phyloP scores from a whole-genome alignment of 2,888 invertebrate species.

The Hemaris fuciformis region DNA sequence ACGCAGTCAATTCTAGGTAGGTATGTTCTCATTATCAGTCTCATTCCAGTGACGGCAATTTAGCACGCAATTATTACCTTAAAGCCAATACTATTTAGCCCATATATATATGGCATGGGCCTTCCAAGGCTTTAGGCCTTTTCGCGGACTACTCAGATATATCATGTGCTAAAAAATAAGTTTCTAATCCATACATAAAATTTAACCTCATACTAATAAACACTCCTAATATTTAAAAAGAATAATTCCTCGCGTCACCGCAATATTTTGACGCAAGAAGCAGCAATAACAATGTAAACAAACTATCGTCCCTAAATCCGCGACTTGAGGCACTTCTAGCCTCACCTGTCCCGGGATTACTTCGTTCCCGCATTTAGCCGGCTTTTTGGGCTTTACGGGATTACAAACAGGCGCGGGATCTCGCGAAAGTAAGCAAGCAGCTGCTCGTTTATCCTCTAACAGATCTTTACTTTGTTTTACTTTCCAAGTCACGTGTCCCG shows the following conservation, averaged over 20 bases:
- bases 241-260: background rate
- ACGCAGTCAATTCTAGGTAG: no score
- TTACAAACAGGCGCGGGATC: conserved; percentile 41
- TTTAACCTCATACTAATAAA: no score
- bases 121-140: no score
- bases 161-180: no score
- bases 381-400: conserved; percentile 47
- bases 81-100: no score
- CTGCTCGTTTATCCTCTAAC: conserved; percentile 50
- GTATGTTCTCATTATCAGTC: no score
- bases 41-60: no score
- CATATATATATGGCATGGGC: no score
- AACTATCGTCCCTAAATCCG: conserved; percentile 41
- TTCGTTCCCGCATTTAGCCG: conserved; percentile 42
- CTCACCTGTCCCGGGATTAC: conserved; percentile 51
- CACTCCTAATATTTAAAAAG: background rate
- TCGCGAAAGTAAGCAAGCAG: conserved; percentile 47
- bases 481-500: conserved; percentile 43
- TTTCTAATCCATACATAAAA: no score
- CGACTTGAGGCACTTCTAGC: conserved; percentile 32
- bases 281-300: conserved; percentile 27
- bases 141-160: no score
- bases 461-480: conserved; percentile 47
- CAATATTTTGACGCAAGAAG: background rate
- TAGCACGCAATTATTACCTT: no score